Conservation (phyloP, 1,140 invertebrate species). For the Agrilus planipennis region DNA sequence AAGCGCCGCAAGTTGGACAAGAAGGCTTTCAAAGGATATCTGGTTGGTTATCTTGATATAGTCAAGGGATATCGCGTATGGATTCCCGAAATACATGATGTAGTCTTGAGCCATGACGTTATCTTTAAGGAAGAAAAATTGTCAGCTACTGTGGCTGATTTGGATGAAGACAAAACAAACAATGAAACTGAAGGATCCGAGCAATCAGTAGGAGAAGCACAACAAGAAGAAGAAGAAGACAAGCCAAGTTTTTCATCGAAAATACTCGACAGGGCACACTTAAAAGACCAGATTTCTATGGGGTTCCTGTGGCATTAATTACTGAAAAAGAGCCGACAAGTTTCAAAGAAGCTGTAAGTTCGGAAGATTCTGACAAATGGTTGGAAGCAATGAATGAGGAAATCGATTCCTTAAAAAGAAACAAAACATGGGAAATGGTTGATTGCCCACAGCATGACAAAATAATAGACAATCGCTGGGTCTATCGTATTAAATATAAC, state of each 20-base stretch:
- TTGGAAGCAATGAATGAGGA: constrained; percentile 1
- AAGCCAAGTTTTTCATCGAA: too few species aligned
- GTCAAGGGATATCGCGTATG: constrained; percentile 23
- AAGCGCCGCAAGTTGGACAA: constrained; percentile 18
- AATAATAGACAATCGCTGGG: constrained; percentile 4
- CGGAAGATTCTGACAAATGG: too few species aligned
- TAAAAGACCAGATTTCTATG: too few species aligned
- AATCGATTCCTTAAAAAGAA: constrained; percentile 6
- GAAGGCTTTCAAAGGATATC: constrained; percentile 12
- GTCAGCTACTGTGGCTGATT: background rate
- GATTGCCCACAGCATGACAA: constrained; percentile 1
- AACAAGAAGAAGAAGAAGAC: too few species aligned
- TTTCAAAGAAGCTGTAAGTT: too few species aligned
- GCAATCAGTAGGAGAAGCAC: too few species aligned
- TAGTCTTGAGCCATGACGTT: constrained; percentile 21
- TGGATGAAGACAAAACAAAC: too few species aligned
- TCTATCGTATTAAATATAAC: constrained; percentile 19
- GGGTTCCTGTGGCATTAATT: too few species aligned
- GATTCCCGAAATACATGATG: constrained; percentile 12
- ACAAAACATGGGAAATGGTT: constrained; percentile 8
- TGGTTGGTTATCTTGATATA: constrained; percentile 23
- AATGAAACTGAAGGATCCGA: too few species aligned
- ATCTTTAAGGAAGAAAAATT: constrained; percentile 12
- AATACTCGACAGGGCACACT: too few species aligned
- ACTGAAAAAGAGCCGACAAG: too few species aligned